Evolutionary conservation across 2,888 invertebrate species (phyloP), one percentile per base, ranked within the genome.

Genomic region (Scaptomyza reducta): DNA sequence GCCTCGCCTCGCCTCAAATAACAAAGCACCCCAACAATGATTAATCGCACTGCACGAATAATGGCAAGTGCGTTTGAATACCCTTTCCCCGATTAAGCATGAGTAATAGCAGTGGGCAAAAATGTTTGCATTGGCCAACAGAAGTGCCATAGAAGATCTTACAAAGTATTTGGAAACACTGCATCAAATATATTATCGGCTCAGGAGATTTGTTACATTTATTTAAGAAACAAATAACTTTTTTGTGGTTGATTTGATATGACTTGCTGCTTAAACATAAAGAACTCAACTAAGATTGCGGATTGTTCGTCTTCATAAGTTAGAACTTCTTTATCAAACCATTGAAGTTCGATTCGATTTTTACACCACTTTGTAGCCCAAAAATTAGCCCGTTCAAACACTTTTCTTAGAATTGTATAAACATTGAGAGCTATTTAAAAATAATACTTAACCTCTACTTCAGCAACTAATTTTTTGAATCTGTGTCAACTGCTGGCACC

Each of bases 11-110:
- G 31, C 38, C 29, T 10, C 14, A 50, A 16, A 22, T 25, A 58
- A 65, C 75, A 74, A 71, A 67, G 71, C 42, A 35, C 51, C 29
- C 35, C 66, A 66, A 76, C 86, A 86, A 86, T 82, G 82, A 82
- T 82, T 82, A 82, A 82, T 82, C 74, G 61, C 74, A 74, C 55
- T 82, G 64, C 69, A 53, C 41, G 68, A 49, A 40, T 40, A 71
- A 66, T 67, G 57, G 59, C 75, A 65, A 80, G 65, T 78, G 71
- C 67, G 67, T 51, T 56, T 41, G 40, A 72, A 83, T 79, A 79
- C 83, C 80, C 83, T 80, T 72, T 67, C 58, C 47, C 31, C 49
- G 16, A 40, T 10, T 44, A 38, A 11, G 41, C 46, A 47, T 70
- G 70, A 58, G 45, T 54, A 57, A 45, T 50, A 22, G 53, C 18